These are phyloP conservation scores for Emydoidea blandingii DNA, from an alignment of 2,797 vertebrate genomes.

Conservation along the genomic window DNA sequence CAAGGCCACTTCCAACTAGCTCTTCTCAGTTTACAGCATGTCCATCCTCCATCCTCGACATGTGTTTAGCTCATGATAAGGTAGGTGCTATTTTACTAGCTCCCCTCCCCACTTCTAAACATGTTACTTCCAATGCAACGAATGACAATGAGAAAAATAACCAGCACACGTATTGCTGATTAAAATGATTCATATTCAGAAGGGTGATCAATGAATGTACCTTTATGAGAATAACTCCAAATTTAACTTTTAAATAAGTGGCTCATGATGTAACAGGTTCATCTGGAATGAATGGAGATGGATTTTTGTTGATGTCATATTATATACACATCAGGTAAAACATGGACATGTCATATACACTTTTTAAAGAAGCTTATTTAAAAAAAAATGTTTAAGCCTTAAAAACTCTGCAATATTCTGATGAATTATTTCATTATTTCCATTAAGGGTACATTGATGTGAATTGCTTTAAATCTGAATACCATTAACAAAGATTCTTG, in stretches of 20 bases:
- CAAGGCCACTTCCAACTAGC: neutral
- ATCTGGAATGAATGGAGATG: slow-evolving; percentile 17
- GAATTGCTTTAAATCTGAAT: slow-evolving; percentile 29
- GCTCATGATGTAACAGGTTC: neutral
- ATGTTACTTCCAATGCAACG: neutral
- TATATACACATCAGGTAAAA: neutral
- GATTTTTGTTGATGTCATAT: slow-evolving; percentile 28
- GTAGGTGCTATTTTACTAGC: neutral
- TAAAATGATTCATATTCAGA: neutral
- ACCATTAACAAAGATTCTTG: neutral
- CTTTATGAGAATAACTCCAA: neutral
- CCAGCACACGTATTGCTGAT: slow-evolving; percentile 18
- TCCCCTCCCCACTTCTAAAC: neutral
- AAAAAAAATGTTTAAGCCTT: neutral
- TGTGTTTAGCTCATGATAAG: neutral
- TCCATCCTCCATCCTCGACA: neutral
- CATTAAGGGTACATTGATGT: neutral
- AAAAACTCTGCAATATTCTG: neutral
- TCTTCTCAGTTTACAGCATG: neutral
- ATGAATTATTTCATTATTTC: slow-evolving; percentile 24
- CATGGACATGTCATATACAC: neutral
- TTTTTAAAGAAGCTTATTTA: neutral
- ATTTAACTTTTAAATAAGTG: slow-evolving; percentile 55
- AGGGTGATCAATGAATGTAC: neutral
- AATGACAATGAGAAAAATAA: slow-evolving; percentile 6